phyloP scores from a whole-genome alignment of 2,888 invertebrate species.

The Spatulosminthurus flaviceps region DNA sequence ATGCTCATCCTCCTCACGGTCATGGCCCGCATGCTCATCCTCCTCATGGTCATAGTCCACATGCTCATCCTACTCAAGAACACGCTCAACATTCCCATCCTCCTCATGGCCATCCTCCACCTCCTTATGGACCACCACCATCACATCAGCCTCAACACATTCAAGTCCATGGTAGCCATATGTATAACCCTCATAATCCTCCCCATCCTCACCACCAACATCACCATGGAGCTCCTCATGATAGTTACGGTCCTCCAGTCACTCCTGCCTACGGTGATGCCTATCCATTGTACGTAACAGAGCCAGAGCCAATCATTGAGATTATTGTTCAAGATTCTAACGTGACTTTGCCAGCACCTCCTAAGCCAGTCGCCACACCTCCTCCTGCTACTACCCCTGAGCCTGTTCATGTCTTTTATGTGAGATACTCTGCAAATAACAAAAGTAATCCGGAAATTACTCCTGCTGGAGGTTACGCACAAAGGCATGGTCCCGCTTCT shows the following conservation, averaged over 20 bases:
- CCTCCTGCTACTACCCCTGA: conserved; percentile 75
- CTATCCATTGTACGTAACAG: conserved; percentile 58
- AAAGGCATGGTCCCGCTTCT: conserved; percentile 19
- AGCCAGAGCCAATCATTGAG: conserved; percentile 83
- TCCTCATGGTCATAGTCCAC: conserved; percentile 21
- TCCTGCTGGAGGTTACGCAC: conserved; percentile 30
- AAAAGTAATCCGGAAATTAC: conserved; percentile 69
- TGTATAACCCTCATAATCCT: conserved; percentile 10
- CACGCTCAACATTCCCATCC: neutral
- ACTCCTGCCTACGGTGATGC: conserved; percentile 49
- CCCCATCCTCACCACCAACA: neutral
- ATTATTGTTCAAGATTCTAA: conserved; percentile 92
- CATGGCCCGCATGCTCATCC: neutral
- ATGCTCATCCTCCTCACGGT: neutral
- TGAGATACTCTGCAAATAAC: conserved; percentile 80
- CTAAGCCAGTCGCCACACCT: conserved; percentile 67
- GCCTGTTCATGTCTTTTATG: conserved; percentile 89
- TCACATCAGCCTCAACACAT: conserved; percentile 29
- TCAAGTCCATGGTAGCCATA: neutral
- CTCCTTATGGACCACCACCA: neutral
- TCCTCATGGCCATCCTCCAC: conserved; percentile 1
- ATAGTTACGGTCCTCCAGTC: conserved; percentile 33
- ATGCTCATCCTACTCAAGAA: neutral
- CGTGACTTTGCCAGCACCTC: conserved; percentile 76
- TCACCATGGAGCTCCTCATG: neutral